Evolutionary conservation across 2,888 invertebrate species (phyloP).

Genomic region (Cybosia mesomella): DNA sequence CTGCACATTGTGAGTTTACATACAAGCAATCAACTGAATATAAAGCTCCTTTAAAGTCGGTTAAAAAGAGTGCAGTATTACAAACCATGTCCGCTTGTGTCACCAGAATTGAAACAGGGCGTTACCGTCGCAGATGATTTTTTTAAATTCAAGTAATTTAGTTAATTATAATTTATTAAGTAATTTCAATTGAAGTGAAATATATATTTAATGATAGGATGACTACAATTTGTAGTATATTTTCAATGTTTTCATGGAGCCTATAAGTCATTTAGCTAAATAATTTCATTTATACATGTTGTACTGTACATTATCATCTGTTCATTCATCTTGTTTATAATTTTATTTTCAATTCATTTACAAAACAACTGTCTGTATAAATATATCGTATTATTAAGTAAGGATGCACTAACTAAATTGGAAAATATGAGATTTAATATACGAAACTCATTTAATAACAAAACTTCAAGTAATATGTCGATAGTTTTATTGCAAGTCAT

Average conservation of each 20-base stretch:
- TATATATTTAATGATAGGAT: neutral
- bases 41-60: too few species aligned
- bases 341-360: neutral
- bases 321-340: neutral
- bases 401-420: neutral
- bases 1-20: too few species aligned
- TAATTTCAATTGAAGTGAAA: too few species aligned
- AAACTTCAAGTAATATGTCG: slow-evolving; percentile 28
- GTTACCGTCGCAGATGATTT: too few species aligned
- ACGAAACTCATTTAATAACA: slow-evolving; percentile 37
- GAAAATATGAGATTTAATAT: slow-evolving; percentile 36
- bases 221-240: neutral
- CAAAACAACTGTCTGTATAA: neutral
- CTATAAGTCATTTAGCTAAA: too few species aligned
- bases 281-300: neutral
- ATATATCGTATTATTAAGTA: neutral
- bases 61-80: too few species aligned
- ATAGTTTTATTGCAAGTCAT: slow-evolving; percentile 39
- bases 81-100: too few species aligned
- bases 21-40: too few species aligned
- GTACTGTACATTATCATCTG: too few species aligned
- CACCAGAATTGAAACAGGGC: too few species aligned
- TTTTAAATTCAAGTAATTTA: too few species aligned
- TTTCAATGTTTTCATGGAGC: neutral
- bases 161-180: too few species aligned